A percentile compares a stretch with the other conserved stretches of the same genome.
phyloP scores from a whole-genome alignment of 2,888 invertebrate genomes.

The Melangyna quadrimaculata region DNA sequence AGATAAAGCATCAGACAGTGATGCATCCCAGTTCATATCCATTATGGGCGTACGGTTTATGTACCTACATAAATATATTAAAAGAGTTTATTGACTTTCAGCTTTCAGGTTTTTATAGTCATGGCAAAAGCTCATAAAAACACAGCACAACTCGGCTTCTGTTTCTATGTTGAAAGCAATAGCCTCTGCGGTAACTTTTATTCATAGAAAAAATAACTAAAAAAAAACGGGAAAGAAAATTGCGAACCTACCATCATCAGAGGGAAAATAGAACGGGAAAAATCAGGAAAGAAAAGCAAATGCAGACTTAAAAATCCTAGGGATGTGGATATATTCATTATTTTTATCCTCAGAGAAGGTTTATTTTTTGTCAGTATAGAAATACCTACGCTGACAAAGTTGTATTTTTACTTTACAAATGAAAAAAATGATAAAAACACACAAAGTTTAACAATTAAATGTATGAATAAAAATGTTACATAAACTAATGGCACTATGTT shows the following conservation, averaged over 20 bases:
- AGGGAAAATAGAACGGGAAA: background rate
- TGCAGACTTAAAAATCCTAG: conserved; percentile 13
- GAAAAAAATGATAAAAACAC: background rate
- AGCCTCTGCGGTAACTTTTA: conserved; percentile 7
- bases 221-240: background rate
- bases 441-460: conserved; percentile 4
- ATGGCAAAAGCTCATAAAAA: background rate
- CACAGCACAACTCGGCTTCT: background rate
- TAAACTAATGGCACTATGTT: background rate
- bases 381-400: conserved; percentile 1
- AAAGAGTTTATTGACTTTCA: conserved; percentile 33
- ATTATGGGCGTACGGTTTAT: background rate
- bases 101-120: background rate
- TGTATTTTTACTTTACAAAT: background rate
- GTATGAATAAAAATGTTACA: conserved; percentile 15
- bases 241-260: background rate
- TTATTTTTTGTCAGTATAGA: conserved; percentile 1
- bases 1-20: conserved; percentile 30
- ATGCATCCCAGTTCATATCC: conserved; percentile 16
- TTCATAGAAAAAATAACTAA: background rate
- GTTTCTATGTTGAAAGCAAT: background rate
- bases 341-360: conserved; percentile 15
- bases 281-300: conserved; percentile 12
- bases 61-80: no score
- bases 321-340: conserved; percentile 2